phyloP scores from a whole-genome alignment of 2,888 invertebrate species.

The Cephonodes hylas region DNA sequence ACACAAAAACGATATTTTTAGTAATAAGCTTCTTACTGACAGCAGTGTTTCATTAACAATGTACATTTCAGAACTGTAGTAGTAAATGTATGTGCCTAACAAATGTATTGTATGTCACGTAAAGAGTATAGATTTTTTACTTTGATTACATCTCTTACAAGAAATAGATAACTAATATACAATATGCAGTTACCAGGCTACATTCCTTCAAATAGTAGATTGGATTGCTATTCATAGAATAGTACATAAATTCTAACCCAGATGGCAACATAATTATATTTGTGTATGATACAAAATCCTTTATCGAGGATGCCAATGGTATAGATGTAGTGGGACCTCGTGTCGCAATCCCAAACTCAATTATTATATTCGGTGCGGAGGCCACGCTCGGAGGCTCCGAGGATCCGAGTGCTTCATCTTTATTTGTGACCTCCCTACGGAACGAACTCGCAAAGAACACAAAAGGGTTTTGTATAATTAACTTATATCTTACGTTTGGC shows the following conservation, averaged over 20 bases:
- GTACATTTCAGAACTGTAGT: too few species aligned
- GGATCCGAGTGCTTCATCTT: slow-evolving; percentile 19
- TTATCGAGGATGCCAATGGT: slow-evolving; percentile 10
- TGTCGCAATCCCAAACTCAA: slow-evolving; percentile 50
- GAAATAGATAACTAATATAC: too few species aligned
- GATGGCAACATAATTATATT: not conserved
- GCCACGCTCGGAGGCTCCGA: slow-evolving; percentile 10
- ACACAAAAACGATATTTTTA: too few species aligned
- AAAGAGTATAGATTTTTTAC: too few species aligned
- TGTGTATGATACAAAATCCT: not conserved
- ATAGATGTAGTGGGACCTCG: not conserved
- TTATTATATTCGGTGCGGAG: slow-evolving; percentile 38
- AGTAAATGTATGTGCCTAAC: too few species aligned
- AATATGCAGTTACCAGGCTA: too few species aligned
- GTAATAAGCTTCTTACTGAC: too few species aligned
- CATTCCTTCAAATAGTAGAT: too few species aligned
- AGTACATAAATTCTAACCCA: not conserved
- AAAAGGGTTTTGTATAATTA: slow-evolving; percentile 15
- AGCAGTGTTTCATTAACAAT: too few species aligned
- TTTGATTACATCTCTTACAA: too few species aligned
- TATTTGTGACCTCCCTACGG: slow-evolving; percentile 23
- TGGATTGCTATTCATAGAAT: too few species aligned
- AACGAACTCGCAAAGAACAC: slow-evolving; percentile 14
- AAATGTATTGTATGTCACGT: too few species aligned
- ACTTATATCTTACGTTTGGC: slow-evolving; percentile 9